Conservation (phyloP, 2,888 invertebrate species). For the Zygothrica quintamaculata region DNA sequence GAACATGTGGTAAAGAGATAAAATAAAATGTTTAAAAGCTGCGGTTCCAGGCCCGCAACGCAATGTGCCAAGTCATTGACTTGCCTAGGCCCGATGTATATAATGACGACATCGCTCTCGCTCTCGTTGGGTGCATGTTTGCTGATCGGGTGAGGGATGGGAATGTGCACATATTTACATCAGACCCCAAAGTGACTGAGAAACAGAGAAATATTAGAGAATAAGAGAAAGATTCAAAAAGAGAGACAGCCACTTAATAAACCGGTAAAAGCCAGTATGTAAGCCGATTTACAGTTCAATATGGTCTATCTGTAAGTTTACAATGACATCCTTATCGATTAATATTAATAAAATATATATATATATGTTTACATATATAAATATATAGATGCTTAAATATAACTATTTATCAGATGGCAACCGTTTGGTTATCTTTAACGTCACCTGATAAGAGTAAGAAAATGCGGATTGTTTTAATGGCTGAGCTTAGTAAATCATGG, state of each 20-base stretch:
- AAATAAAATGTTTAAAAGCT: slow-evolving; percentile 43
- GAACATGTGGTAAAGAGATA: slow-evolving; percentile 28
- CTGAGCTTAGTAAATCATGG: slow-evolving; percentile 32
- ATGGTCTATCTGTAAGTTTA: slow-evolving; percentile 17
- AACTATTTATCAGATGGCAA: slow-evolving; percentile 15
- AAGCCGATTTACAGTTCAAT: slow-evolving; percentile 10
- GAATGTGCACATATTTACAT: background rate
- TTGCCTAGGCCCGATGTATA: slow-evolving; percentile 29
- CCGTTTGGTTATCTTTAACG: slow-evolving; percentile 26
- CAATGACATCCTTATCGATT: slow-evolving; percentile 36
- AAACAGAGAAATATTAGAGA: too few relatives aligned
- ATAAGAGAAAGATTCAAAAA: too few relatives aligned
- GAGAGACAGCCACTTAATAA: too few relatives aligned
- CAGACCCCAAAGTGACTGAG: slow-evolving; percentile 13
- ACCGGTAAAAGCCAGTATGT: slow-evolving; percentile 33
- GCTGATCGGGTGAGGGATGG: background rate
- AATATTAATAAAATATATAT: too few relatives aligned
- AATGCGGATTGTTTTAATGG: background rate
- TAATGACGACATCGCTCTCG: slow-evolving; percentile 35
- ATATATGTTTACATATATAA: slow-evolving; percentile 14
- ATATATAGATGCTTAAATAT: slow-evolving; percentile 16
- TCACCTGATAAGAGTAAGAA: slow-evolving; percentile 24
- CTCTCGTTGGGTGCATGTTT: slow-evolving; percentile 33
- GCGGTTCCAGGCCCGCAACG: slow-evolving; percentile 33
- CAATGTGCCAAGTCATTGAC: slow-evolving; percentile 67